Conservation (phyloP, 2,113 vertebrate genomes). For the Eublepharis macularius region DNA sequence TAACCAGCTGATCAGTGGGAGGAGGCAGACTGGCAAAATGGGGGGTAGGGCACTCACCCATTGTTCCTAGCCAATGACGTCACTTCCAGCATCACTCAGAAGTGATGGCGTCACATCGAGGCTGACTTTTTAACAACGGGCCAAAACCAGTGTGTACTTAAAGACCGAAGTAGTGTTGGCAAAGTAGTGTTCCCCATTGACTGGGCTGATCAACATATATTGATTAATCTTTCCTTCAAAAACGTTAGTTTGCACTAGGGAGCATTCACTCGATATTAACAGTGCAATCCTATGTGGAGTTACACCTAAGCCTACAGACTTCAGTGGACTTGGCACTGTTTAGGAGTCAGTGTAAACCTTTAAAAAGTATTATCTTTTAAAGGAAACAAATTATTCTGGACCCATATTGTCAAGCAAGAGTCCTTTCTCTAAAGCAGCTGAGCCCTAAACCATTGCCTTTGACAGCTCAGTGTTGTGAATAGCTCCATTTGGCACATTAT, state of each 20-base stretch:
- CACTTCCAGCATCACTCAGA: too few relatives aligned
- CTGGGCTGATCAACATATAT: constrained; percentile 12
- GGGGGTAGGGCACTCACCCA: too few relatives aligned
- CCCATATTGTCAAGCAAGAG: neutral
- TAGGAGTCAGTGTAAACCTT: too few relatives aligned
- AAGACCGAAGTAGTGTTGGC: neutral
- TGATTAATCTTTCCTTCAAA: constrained; percentile 18
- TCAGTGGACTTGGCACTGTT: too few relatives aligned
- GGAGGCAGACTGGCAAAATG: too few relatives aligned
- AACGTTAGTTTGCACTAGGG: neutral
- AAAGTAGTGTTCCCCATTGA: neutral
- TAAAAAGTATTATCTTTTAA: constrained; percentile 37
- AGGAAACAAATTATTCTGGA: neutral
- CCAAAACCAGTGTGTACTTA: neutral
- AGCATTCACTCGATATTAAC: neutral
- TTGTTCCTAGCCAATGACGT: too few relatives aligned
- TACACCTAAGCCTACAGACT: too few relatives aligned
- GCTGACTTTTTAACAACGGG: too few relatives aligned
- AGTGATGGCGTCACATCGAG: too few relatives aligned
- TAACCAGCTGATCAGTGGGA: too few relatives aligned
- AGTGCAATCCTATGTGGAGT: too few relatives aligned
- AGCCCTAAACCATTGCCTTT: constrained; percentile 24
- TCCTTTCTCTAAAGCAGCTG: constrained; percentile 18
- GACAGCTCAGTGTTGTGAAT: constrained; percentile 37
- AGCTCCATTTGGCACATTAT: constrained; percentile 27